These are phyloP conservation scores for Polypterus senegalus DNA, from an alignment of 2,113 vertebrate species.

Conservation along the genomic window DNA sequence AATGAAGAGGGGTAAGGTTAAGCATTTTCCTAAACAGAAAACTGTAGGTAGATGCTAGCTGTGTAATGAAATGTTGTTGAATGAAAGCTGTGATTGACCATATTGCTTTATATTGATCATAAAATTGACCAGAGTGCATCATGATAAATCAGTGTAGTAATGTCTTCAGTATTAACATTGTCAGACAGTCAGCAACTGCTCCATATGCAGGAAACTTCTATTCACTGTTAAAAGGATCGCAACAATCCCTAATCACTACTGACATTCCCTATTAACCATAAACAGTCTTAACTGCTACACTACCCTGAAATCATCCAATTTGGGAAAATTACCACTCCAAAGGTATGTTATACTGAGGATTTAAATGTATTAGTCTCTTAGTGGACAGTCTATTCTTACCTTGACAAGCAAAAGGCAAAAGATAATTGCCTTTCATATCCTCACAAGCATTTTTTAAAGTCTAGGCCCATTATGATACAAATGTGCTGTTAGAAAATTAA, in stretches of 20 bases:
- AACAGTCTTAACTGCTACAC: not conserved
- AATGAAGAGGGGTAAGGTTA: too few species aligned
- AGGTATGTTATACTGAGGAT: too few species aligned
- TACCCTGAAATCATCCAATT: not conserved
- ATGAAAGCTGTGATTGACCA: slow-evolving; percentile 1
- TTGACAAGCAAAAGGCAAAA: slow-evolving; percentile 3
- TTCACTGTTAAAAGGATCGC: not conserved
- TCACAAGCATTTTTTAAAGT: not conserved
- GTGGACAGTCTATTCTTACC: not conserved
- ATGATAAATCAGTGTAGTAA: not conserved
- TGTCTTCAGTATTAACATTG: not conserved
- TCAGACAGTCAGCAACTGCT: not conserved
- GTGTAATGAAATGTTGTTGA: not conserved
- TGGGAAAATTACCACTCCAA: not conserved
- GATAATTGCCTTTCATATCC: not conserved
- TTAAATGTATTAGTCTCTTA: not conserved
- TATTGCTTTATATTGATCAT: not conserved
- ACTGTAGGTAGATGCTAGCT: too few species aligned
- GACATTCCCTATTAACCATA: not conserved
- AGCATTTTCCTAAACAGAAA: too few species aligned
- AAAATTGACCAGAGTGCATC: not conserved
- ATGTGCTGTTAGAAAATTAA: too few species aligned
- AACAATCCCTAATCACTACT: slow-evolving; percentile 6
- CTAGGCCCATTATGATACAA: too few species aligned
- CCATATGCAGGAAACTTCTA: not conserved